phyloP scores from a whole-genome alignment of 2,888 invertebrate genomes.

The Nomada fucata region DNA sequence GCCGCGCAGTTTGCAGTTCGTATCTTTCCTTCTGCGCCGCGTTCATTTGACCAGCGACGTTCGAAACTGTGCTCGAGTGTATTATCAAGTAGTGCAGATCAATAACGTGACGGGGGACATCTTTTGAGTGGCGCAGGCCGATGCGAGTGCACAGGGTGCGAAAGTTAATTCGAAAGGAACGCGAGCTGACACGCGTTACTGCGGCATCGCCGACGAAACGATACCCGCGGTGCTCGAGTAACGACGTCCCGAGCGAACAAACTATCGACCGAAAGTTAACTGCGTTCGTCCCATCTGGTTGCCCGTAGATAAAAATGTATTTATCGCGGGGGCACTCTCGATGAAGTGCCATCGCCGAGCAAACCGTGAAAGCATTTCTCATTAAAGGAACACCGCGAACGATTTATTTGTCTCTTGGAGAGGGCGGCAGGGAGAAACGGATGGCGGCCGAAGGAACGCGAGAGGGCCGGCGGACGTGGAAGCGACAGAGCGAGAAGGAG shows the following conservation, averaged over 20 bases:
- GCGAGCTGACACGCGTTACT: too few relatives aligned
- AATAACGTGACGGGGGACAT: too few relatives aligned
- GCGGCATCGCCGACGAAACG: background rate
- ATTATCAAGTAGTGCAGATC: too few relatives aligned
- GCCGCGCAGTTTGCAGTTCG: too few relatives aligned
- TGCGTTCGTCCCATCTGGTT: background rate
- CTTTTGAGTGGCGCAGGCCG: too few relatives aligned
- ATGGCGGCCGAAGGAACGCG: constrained; percentile 1
- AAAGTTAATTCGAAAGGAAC: too few relatives aligned
- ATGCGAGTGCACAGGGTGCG: too few relatives aligned
- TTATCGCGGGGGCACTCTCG: constrained; percentile 24
- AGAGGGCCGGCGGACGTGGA: background rate
- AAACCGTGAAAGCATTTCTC: constrained; percentile 45
- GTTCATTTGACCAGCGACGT: too few relatives aligned
- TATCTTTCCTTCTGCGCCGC: too few relatives aligned
- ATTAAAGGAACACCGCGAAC: constrained; percentile 49
- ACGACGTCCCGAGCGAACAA: constrained; percentile 16
- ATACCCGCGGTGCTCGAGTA: background rate
- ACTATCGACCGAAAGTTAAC: constrained; percentile 20
- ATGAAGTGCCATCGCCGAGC: constrained; percentile 21
- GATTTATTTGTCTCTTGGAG: constrained; percentile 66
- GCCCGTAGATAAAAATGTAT: constrained; percentile 29
- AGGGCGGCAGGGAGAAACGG: constrained; percentile 47
- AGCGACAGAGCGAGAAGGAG: background rate
- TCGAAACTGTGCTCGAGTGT: too few relatives aligned